A percentile compares a stretch with the other conserved stretches of the same genome.
These are phyloP conservation scores for Ceratina japonica DNA, from an alignment of 1,140 invertebrate species.

Conservation along the genomic window DNA sequence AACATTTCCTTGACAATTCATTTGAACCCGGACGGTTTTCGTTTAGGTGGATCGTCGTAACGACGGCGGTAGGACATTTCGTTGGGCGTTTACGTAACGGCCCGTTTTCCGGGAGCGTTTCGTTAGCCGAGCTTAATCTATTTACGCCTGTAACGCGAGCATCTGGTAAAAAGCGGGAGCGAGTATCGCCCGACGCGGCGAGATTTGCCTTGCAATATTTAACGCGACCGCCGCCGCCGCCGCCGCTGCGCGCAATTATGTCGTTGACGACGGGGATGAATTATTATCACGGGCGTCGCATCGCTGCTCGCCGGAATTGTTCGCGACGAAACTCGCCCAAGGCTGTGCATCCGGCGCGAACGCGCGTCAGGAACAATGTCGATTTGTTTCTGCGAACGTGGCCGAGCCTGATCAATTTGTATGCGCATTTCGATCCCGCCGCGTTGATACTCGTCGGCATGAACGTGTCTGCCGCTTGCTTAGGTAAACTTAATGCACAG, in stretches of 20 bases:
- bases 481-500: too few relatives aligned
- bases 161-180: slow-evolving; percentile 10
- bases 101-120: not conserved
- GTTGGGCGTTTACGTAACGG: slow-evolving; percentile 15
- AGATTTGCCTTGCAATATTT: slow-evolving; percentile 20
- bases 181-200: not conserved
- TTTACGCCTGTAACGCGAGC: slow-evolving; percentile 14
- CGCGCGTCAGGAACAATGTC: not conserved
- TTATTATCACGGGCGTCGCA: not conserved
- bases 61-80: slow-evolving; percentile 2
- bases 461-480: too few relatives aligned
- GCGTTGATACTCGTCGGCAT: too few relatives aligned
- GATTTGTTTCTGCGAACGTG: too few relatives aligned
- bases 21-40: not conserved
- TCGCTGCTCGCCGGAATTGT: not conserved
- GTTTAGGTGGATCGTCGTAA: slow-evolving; percentile 24
- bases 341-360: not conserved
- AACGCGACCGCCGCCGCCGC: not conserved
- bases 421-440: too few relatives aligned
- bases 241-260: slow-evolving; percentile 9
- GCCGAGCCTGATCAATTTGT: too few relatives aligned
- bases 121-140: slow-evolving; percentile 31
- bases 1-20: not conserved
- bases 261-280: slow-evolving; percentile 14
- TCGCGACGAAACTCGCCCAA: not conserved